Evolutionary conservation across 2,797 vertebrate species (phyloP).

Genomic region (Cuniculus paca): DNA sequence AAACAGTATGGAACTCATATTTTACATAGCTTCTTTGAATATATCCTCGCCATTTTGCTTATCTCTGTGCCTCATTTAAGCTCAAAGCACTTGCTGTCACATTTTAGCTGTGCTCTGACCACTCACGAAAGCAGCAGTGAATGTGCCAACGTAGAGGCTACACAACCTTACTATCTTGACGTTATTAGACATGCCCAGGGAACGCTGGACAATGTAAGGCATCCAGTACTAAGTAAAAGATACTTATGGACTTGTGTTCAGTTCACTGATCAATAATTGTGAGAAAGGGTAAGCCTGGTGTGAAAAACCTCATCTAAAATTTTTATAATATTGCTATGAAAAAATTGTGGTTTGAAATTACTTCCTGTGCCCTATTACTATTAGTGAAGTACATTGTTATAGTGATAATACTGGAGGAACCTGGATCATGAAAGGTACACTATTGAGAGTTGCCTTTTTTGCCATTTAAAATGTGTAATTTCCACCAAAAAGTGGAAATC

Average conservation of each 20-base stretch:
- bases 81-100: not conserved
- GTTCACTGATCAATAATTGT: not conserved
- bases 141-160: not conserved
- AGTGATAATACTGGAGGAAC: conserved; percentile 6
- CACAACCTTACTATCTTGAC: not conserved
- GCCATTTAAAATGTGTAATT: conserved; percentile 9
- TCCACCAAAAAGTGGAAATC: conserved; percentile 39
- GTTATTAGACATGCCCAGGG: not conserved
- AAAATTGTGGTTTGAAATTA: conserved; percentile 21
- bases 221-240: not conserved
- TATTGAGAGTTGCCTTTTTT: conserved; percentile 1
- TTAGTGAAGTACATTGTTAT: not conserved
- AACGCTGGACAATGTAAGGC: not conserved
- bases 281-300: not conserved
- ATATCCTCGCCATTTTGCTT: not conserved
- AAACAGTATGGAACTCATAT: conserved; percentile 23
- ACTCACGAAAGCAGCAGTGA: not conserved
- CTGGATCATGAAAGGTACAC: not conserved
- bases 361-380: not conserved
- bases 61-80: not conserved
- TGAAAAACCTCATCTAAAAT: not conserved
- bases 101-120: not conserved
- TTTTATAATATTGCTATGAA: not conserved
- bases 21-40: conserved; percentile 4
- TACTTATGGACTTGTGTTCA: not conserved